A percentile compares a stretch with the other conserved stretches of the same genome.
These are phyloP conservation scores for Cryptosula pallasiana DNA, from an alignment of 2,888 invertebrate genomes.

Conservation along the genomic window DNA sequence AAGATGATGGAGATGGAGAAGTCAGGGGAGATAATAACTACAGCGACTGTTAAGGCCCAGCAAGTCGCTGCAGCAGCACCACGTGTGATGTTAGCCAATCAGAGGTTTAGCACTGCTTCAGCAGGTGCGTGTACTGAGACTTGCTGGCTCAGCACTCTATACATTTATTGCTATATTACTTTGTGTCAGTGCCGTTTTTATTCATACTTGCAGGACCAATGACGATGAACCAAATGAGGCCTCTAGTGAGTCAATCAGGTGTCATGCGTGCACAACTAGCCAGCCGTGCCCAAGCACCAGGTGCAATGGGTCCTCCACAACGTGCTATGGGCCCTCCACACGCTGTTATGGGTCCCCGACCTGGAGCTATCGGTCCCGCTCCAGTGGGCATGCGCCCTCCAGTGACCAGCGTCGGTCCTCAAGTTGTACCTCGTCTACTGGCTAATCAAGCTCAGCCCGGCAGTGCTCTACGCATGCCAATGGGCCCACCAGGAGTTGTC, in stretches of 20 bases:
- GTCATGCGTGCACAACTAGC: not conserved
- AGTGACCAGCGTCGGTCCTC: not conserved
- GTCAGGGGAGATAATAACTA: constrained; percentile 18
- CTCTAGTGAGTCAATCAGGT: not conserved
- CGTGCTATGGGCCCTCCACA: not conserved
- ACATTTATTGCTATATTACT: too few species aligned
- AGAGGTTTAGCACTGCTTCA: not conserved
- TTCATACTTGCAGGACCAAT: too few species aligned
- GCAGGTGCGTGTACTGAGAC: too few species aligned
- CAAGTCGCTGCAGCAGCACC: not conserved
- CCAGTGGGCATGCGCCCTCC: not conserved
- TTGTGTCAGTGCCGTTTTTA: too few species aligned
- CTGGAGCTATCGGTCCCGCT: constrained; percentile 9
- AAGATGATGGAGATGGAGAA: constrained; percentile 23
- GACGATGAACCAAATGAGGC: too few species aligned
- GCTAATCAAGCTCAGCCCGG: too few species aligned
- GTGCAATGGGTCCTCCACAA: not conserved
- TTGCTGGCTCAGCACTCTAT: too few species aligned
- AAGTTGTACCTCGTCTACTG: too few species aligned
- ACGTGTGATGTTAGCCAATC: not conserved
- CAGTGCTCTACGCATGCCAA: too few species aligned
- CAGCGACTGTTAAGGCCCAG: constrained; percentile 9
- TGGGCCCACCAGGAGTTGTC: not conserved
- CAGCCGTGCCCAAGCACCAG: too few species aligned
- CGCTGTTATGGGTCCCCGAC: not conserved